A percentile compares a stretch with the other conserved stretches of the same genome.
phyloP scores from a whole-genome alignment of 2,888 invertebrate species.

The Nesidiocoris tenuis region DNA sequence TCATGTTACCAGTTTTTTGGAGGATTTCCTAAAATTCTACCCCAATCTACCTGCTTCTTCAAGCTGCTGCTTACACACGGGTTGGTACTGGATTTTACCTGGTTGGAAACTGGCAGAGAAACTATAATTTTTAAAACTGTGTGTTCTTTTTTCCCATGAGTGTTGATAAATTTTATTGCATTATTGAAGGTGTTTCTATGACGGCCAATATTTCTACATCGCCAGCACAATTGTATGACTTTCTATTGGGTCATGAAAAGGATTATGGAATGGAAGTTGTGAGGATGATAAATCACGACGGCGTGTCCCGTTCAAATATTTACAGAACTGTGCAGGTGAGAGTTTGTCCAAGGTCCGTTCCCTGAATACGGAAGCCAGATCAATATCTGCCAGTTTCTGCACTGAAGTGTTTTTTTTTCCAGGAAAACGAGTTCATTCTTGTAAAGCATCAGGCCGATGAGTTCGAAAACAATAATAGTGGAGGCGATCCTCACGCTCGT shows the following conservation, averaged over 20 bases:
- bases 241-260: conserved; percentile 67
- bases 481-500: conserved; percentile 55
- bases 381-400: no score
- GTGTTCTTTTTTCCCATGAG: no score
- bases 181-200: conserved; percentile 45
- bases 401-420: no score
- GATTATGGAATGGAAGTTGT: conserved; percentile 68
- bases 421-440: conserved; percentile 63
- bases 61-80: conserved; percentile 58
- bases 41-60: conserved; percentile 75
- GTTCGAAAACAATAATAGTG: conserved; percentile 60
- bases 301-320: conserved; percentile 12
- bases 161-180: no score
- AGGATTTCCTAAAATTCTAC: conserved; percentile 75
- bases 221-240: conserved; percentile 67
- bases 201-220: conserved; percentile 61
- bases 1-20: conserved; percentile 70
- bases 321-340: conserved; percentile 24
- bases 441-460: conserved; percentile 63
- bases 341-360: no score
- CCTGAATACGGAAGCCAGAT: no score
- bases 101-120: no score
- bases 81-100: conserved; percentile 9
- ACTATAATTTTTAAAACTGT: no score
- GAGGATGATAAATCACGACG: conserved; percentile 58